Evolutionary conservation across 1,140 invertebrate species (phyloP).

Genomic region (Aporrectodea caliginosa): DNA sequence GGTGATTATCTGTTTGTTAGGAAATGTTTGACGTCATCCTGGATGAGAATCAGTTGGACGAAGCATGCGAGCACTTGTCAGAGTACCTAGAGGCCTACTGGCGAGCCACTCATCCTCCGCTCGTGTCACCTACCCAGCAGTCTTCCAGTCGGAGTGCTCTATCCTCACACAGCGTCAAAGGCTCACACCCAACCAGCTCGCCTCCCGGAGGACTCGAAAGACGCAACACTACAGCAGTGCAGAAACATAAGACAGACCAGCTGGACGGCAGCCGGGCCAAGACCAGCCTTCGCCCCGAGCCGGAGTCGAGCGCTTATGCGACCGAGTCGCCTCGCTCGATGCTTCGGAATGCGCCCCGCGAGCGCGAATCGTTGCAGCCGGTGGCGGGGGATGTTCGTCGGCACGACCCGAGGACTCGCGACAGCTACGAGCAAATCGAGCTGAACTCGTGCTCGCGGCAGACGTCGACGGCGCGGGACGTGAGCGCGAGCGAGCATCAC

Average conservation of each 20-base stretch:
- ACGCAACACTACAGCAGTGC: neutral
- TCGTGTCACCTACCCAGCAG: neutral
- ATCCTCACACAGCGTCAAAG: neutral
- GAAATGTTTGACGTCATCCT: conserved; percentile 99
- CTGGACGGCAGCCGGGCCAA: neutral
- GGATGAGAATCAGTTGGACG: conserved; percentile 96
- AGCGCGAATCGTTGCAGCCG: neutral
- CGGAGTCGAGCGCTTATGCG: neutral
- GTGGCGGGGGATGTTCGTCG: neutral
- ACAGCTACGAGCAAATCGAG: neutral
- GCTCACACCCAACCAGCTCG: neutral
- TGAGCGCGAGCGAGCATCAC: neutral
- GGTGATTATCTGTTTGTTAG: conserved; percentile 33
- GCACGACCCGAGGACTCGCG: neutral
- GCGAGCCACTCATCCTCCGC: conserved; percentile 85
- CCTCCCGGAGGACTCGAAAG: neutral
- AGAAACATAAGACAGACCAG: neutral
- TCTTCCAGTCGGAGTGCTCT: neutral
- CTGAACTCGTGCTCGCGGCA: neutral
- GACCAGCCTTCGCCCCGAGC: neutral
- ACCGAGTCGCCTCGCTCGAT: neutral
- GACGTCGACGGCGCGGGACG: neutral
- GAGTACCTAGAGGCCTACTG: conserved; percentile 97
- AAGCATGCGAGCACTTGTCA: conserved; percentile 96
- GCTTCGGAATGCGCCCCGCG: neutral